A percentile compares a stretch with the other conserved stretches of the same genome.
phyloP scores from a whole-genome alignment of 2,113 vertebrate genomes.

The Oryzias woworae region DNA sequence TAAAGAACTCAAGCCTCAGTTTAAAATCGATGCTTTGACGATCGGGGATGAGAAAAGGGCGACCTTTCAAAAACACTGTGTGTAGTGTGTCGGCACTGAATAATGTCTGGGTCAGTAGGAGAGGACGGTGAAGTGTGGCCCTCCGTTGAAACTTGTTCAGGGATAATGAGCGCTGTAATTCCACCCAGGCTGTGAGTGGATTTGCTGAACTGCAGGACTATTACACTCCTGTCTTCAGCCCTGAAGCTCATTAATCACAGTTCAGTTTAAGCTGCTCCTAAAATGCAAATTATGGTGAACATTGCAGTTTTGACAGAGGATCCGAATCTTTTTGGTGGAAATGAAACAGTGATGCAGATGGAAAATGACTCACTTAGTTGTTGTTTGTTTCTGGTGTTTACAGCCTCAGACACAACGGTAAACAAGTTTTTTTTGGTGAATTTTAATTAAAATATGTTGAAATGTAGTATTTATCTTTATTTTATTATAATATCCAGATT shows the following conservation, averaged over 20 bases:
- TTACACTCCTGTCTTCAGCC: not conserved
- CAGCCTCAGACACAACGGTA: too few species aligned
- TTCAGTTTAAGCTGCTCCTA: not conserved
- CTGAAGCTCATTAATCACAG: slow-evolving; percentile 3
- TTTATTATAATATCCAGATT: too few species aligned
- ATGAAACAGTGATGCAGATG: not conserved
- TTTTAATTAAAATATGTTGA: too few species aligned
- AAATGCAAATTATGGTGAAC: not conserved
- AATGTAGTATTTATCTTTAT: too few species aligned
- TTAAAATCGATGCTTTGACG: slow-evolving; percentile 42
- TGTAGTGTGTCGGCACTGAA: slow-evolving; percentile 13
- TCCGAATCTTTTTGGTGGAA: not conserved
- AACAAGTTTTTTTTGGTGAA: too few species aligned
- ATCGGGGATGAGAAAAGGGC: slow-evolving; percentile 3
- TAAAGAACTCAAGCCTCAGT: slow-evolving; percentile 10
- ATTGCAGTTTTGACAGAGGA: not conserved
- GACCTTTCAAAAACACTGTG: slow-evolving; percentile 34
- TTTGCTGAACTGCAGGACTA: not conserved
- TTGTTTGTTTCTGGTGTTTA: not conserved
- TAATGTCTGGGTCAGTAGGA: not conserved
- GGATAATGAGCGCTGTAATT: slow-evolving; percentile 1
- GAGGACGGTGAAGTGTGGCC: slow-evolving; percentile 1
- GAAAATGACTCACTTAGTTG: not conserved
- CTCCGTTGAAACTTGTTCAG: not conserved
- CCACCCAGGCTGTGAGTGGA: not conserved